Conservation (phyloP, 2,888 invertebrate species). For the Rotaria socialis region DNA sequence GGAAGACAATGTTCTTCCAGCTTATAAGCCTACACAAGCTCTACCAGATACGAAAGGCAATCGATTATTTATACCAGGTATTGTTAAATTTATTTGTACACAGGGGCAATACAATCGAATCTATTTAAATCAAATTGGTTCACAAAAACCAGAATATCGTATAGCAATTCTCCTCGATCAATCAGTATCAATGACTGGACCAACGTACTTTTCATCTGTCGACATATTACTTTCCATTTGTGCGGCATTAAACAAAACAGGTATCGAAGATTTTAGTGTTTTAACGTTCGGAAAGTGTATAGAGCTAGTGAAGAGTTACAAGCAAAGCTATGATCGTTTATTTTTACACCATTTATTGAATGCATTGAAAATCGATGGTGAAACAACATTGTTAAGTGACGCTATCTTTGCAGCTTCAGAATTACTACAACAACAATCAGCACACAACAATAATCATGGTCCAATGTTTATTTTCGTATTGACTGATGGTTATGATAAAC, state of each 20-base stretch:
- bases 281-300: not conserved
- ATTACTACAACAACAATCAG: not conserved
- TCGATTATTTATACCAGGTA: not conserved
- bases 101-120: slow-evolving; percentile 24
- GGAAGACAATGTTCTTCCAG: not conserved
- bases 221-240: not conserved
- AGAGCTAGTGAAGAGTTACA: not conserved
- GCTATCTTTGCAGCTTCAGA: not conserved
- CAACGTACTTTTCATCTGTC: not conserved
- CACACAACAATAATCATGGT: not conserved
- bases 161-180: not conserved
- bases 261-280: slow-evolving; percentile 20
- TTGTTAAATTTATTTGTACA: not conserved
- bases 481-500: not conserved
- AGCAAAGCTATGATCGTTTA: slow-evolving; percentile 5
- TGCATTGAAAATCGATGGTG: not conserved
- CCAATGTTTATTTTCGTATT: slow-evolving; percentile 16
- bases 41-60: not conserved
- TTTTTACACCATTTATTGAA: not conserved
- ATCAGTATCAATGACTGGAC: slow-evolving; percentile 24
- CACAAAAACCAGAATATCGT: slow-evolving; percentile 17
- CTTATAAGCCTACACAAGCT: slow-evolving; percentile 5
- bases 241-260: not conserved
- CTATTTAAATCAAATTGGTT: slow-evolving; percentile 3
- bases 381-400: slow-evolving; percentile 1